Percentiles rank a stretch among this genome's conserved stretches.
phyloP scores from a whole-genome alignment of 2,113 vertebrate genomes.

The Rousettus leschenaultii region DNA sequence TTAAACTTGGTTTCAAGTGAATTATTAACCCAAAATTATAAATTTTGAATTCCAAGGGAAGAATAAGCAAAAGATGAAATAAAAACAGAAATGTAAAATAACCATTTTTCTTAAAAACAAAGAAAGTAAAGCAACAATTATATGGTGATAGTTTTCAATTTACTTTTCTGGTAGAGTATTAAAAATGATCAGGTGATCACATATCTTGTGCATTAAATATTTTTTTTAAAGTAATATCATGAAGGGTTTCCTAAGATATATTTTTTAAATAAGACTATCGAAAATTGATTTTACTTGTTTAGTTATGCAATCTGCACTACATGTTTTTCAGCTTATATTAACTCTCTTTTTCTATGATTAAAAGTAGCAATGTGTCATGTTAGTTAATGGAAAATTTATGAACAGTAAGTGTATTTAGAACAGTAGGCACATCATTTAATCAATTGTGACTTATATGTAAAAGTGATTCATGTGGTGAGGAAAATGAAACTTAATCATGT shows the following conservation, averaged over 20 bases:
- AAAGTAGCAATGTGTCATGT: background rate
- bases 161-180: background rate
- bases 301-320: background rate
- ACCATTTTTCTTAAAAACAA: background rate
- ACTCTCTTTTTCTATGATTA: background rate
- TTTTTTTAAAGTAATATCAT: background rate
- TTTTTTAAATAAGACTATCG: background rate
- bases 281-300: background rate
- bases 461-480: background rate
- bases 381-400: background rate
- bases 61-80: background rate
- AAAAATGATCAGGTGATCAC: background rate
- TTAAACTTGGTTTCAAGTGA: background rate
- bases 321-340: background rate
- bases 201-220: background rate
- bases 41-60: background rate
- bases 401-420: background rate
- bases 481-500: background rate
- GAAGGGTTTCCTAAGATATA: background rate
- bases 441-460: background rate
- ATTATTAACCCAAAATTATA: background rate
- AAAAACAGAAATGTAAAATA: background rate
- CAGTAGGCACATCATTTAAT: background rate
- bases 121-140: background rate
- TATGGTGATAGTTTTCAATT: background rate